Evolutionary conservation across 2,888 invertebrate genomes (phyloP).

Genomic region (Nasonovia ribisnigri): DNA sequence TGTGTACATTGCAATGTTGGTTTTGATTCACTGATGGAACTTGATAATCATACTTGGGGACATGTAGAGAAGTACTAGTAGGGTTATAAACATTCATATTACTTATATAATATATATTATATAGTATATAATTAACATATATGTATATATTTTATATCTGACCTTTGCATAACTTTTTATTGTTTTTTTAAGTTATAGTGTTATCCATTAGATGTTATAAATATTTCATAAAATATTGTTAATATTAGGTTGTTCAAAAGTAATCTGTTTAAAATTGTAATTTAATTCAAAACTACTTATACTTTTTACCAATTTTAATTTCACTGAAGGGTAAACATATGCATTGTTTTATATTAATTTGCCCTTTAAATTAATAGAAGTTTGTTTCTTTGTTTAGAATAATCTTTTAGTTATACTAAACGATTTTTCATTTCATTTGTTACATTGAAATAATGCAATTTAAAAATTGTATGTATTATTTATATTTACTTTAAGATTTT

Average conservation of each 20-base stretch:
- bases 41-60: neutral
- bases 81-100: neutral
- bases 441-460: neutral
- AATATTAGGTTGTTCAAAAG: neutral
- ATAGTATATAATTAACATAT: neutral
- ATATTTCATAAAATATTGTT: neutral
- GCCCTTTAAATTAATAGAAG: neutral
- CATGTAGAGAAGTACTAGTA: neutral
- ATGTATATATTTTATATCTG: neutral
- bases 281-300: neutral
- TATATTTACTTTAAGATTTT: neutral
- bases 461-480: neutral
- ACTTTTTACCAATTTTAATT: neutral
- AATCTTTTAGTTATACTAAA: neutral
- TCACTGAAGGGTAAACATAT: neutral
- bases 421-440: neutral
- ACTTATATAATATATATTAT: neutral
- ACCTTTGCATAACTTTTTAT: neutral
- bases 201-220: neutral
- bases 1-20: neutral
- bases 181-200: neutral
- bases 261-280: neutral
- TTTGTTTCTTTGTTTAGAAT: neutral
- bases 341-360: neutral
- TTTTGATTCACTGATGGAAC: neutral